These are phyloP conservation scores for Neostethus bicornis DNA, from an alignment of 2,797 vertebrate genomes.

Conservation along the genomic window DNA sequence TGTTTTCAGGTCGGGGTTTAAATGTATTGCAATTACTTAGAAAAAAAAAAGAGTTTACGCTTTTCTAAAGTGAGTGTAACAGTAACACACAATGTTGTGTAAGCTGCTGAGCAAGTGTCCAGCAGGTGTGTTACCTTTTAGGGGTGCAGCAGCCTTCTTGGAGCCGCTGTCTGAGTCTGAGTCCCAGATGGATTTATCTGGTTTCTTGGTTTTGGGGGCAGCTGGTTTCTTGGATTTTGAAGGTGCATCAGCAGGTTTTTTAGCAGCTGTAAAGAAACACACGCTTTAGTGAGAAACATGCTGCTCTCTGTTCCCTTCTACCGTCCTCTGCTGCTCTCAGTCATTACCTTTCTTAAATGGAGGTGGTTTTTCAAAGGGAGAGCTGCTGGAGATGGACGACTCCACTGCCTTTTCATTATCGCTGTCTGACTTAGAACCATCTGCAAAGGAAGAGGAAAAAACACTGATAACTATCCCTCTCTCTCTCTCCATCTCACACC, in stretches of 20 bases:
- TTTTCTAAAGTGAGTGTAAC: no score
- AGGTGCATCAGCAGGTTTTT: constrained; percentile 80
- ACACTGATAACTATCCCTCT: no score
- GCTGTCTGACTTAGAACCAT: constrained; percentile 89
- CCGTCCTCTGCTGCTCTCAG: constrained; percentile 36
- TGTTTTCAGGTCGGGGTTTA: no score
- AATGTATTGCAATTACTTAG: no score
- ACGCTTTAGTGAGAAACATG: no score
- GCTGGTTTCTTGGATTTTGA: constrained; percentile 88
- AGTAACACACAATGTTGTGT: no score
- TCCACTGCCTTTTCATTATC: constrained; percentile 84
- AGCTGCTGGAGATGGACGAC: constrained; percentile 89
- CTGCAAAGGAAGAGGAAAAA: no score
- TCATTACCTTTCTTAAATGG: constrained; percentile 89
- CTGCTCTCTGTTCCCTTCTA: background rate
- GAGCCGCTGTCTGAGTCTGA: constrained; percentile 91
- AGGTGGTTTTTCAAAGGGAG: constrained; percentile 85
- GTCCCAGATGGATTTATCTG: constrained; percentile 90
- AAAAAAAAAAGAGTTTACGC: no score
- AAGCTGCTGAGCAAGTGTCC: no score
- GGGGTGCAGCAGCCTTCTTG: constrained; percentile 84
- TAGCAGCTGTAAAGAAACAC: constrained; percentile 80
- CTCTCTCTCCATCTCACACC: background rate
- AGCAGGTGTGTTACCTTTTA: constrained; percentile 83
- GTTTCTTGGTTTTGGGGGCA: constrained; percentile 90